Evolutionary conservation across 1,140 invertebrate species (phyloP).

Genomic region (Tetraneura akinire): DNA sequence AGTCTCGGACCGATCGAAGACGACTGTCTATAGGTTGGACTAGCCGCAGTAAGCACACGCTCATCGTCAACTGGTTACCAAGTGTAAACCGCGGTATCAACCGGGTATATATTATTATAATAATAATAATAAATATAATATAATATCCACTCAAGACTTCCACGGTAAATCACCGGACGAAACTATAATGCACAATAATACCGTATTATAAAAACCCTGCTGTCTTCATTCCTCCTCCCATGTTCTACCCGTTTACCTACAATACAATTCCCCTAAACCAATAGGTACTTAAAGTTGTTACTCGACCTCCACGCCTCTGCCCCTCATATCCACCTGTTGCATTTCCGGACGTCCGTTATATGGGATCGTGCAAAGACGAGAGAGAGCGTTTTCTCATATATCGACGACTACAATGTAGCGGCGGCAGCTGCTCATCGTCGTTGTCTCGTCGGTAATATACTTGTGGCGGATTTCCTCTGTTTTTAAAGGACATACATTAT

Average conservation of each 20-base stretch:
- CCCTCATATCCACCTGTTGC: neutral
- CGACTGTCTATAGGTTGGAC: neutral
- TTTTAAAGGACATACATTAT: neutral
- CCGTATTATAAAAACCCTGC: too few relatives aligned
- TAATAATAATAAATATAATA: too few relatives aligned
- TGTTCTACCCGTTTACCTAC: too few relatives aligned
- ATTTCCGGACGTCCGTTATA: constrained; percentile 3
- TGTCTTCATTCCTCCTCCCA: too few relatives aligned
- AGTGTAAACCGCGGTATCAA: neutral
- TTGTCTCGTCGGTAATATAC: too few relatives aligned
- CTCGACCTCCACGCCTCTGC: too few relatives aligned
- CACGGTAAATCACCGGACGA: neutral
- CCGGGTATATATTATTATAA: neutral
- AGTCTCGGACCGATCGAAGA: neutral
- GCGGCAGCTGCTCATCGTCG: neutral
- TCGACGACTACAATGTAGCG: neutral
- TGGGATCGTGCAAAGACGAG: neutral
- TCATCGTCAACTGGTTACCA: neutral
- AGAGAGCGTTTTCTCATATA: neutral
- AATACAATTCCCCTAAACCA: too few relatives aligned
- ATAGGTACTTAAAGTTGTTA: too few relatives aligned
- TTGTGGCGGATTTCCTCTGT: neutral
- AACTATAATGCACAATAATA: neutral
- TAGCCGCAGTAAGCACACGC: neutral
- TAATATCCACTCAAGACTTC: neutral